Evolutionary conservation across 64 coral and sea anemone genomes (phyloP), one percentile per base, ranked within the genome.

Genomic region (Cladopsammia gracilis): DNA sequence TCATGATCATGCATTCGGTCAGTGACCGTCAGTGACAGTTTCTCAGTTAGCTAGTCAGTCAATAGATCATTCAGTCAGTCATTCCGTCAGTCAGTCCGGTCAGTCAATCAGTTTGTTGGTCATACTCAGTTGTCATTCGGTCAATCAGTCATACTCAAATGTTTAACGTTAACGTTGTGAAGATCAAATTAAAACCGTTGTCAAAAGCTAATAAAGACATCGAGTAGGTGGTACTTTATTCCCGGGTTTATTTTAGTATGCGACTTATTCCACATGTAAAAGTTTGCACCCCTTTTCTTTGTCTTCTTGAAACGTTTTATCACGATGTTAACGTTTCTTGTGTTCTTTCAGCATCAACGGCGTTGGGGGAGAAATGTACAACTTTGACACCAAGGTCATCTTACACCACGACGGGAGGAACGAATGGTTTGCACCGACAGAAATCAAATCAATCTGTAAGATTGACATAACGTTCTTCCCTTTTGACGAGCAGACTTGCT

Each of bases 401-500:
- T 34, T 94, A 24, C 86, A 80, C 14, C 59, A 72, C 20, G 77
- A 80, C 81, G 92, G 92, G 43, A 34, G 23, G 16, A 94, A 79
- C 10, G 86, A 94, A 56, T 94, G 92, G 92, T 94, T 62, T 22
- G 86, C 70, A 11, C 92, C 92, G 15, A 79, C 86, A 19, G 74
- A 87, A 73, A 89, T 94, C 76, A 94, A 88, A 49, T 89, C 85
- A 50, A 94, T 94, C 7, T 94, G 92, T 26, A 88, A 94, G 57
- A 89, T 94, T 51, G 92, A 94, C 52, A 94, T 94, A 67, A 94
- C 86, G 20, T 89, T 89, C 54, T 94, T 94, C 13, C 92, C 92
- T 26, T 94, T 94, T 74, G 92, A 94, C 45, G 48, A 53, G 19
- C 92, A 94, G 57, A 58, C 48, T 24, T 94, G 92, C 58, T 89